These are phyloP conservation scores for Oxyura jamaicensis DNA, from an alignment of 2,113 vertebrate genomes.

Conservation along the genomic window DNA sequence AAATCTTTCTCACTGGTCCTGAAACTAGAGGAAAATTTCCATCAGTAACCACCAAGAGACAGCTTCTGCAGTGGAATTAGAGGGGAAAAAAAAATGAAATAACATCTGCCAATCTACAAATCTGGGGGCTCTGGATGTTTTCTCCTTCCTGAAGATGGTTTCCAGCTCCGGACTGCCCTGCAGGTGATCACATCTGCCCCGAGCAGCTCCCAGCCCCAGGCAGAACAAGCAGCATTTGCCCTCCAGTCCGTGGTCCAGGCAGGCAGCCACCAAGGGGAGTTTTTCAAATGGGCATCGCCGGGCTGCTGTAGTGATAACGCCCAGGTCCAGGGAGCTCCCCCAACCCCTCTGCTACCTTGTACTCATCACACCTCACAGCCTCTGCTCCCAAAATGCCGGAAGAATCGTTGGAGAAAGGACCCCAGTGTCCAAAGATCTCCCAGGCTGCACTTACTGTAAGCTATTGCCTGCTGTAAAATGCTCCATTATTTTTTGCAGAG, in stretches of 20 bases:
- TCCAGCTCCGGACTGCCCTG: background rate
- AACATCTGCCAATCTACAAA: background rate
- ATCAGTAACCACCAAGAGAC: background rate
- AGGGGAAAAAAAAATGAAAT: background rate
- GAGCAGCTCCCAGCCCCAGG: accelerated
- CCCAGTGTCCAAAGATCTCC: background rate
- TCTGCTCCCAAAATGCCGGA: background rate
- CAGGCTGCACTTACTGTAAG: background rate
- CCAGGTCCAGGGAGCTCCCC: background rate
- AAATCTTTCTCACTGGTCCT: background rate
- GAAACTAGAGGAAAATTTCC: background rate
- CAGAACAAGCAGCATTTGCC: background rate
- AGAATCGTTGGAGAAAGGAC: background rate
- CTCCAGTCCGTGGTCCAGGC: accelerated
- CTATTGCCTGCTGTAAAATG: background rate
- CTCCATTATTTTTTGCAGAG: background rate
- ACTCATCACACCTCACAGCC: background rate
- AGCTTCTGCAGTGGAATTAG: background rate
- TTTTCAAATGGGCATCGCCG: accelerated
- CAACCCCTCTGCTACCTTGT: background rate
- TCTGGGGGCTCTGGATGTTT: constrained; percentile 21
- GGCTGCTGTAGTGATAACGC: background rate
- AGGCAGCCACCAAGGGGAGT: background rate
- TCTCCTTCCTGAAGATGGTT: background rate
- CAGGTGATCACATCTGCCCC: background rate